phyloP scores from a whole-genome alignment of 2,888 invertebrate genomes.

The Perizoma flavofasciatum region DNA sequence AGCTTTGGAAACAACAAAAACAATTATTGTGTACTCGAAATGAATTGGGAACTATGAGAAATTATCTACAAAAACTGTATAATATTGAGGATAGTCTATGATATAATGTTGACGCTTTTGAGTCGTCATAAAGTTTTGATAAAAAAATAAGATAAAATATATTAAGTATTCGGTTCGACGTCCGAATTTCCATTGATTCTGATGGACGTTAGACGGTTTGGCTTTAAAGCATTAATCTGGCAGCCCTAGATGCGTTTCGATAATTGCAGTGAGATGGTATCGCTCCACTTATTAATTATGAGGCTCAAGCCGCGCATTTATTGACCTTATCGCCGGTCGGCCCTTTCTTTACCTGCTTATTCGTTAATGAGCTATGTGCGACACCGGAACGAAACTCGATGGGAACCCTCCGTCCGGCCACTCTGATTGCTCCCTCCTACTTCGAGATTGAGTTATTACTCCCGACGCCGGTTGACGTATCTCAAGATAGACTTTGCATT shows the following conservation, averaged over 20 bases:
- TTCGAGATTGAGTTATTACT: conserved; percentile 48
- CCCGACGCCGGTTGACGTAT: conserved; percentile 1
- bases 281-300: conserved; percentile 74
- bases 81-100: too few species aligned
- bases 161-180: too few species aligned
- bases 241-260: conserved; percentile 63
- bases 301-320: conserved; percentile 72
- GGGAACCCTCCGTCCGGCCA: conserved; percentile 49
- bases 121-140: too few species aligned
- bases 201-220: not conserved
- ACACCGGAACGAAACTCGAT: conserved; percentile 63
- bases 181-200: too few species aligned
- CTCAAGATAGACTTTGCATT: conserved; percentile 23
- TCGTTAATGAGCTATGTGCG: conserved; percentile 68
- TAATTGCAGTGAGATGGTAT: conserved; percentile 70
- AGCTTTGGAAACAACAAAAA: too few species aligned
- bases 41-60: too few species aligned
- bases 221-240: conserved; percentile 33
- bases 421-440: conserved; percentile 31
- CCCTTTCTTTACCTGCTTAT: conserved; percentile 63
- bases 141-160: too few species aligned
- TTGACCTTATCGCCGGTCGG: conserved; percentile 79
- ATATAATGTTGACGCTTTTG: too few species aligned
- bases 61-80: too few species aligned
- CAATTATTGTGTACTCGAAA: too few species aligned